Percentiles rank a stretch among this genome's conserved stretches.
phyloP scores from a whole-genome alignment of 2,888 invertebrate genomes.

The Platerodrilus igneus region DNA sequence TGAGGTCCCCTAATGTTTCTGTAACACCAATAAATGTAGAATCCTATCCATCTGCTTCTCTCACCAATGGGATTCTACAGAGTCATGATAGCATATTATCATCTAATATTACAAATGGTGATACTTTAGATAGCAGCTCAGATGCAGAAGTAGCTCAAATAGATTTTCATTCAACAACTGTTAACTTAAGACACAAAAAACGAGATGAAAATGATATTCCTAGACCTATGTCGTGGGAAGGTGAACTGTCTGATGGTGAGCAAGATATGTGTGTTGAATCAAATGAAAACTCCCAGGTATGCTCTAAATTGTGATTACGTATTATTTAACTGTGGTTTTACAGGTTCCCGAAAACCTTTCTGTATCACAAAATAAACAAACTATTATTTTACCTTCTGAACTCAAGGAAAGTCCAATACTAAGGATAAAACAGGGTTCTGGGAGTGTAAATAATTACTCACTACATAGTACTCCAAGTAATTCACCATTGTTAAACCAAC shows the following conservation, averaged over 20 bases:
- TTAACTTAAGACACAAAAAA: conserved; percentile 43
- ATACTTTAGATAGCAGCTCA: conserved; percentile 60
- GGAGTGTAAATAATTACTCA: conserved; percentile 58
- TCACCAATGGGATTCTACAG: conserved; percentile 18
- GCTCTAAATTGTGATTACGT: too few species aligned
- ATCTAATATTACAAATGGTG: conserved; percentile 21
- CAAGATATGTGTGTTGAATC: conserved; percentile 45
- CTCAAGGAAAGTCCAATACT: conserved; percentile 50
- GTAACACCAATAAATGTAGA: conserved; percentile 75
- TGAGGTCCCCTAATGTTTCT: conserved; percentile 60
- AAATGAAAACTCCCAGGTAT: conserved; percentile 32
- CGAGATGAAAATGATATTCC: conserved; percentile 48
- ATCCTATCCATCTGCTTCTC: conserved; percentile 29
- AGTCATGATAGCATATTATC: conserved; percentile 15
- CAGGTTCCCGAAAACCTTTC: conserved; percentile 45
- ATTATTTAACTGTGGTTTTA: too few species aligned
- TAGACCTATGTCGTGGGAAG: conserved; percentile 93
- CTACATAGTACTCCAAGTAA: conserved; percentile 61
- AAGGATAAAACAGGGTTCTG: conserved; percentile 47
- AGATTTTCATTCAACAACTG: conserved; percentile 57
- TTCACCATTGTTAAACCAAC: conserved; percentile 64
- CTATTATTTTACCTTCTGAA: conserved; percentile 30
- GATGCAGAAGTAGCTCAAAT: conserved; percentile 79
- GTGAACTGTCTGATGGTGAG: conserved; percentile 85
- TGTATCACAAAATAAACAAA: conserved; percentile 35